A percentile compares a stretch with the other conserved stretches of the same genome.
phyloP scores from a whole-genome alignment of 2,888 invertebrate species.

The Ypsolopha scabrella region DNA sequence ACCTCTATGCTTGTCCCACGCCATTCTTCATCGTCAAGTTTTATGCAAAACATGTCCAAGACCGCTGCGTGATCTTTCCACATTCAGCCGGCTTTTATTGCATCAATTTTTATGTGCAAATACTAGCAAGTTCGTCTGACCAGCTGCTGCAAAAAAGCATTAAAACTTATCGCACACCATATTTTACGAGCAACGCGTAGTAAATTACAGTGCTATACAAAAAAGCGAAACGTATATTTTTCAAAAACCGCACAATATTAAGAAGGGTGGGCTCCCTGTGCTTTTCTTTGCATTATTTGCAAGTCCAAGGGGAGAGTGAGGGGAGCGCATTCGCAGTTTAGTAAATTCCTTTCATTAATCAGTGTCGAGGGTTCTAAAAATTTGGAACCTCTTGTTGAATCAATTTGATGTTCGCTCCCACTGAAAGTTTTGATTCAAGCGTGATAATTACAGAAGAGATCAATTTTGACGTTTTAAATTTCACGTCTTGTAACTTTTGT shows the following conservation, averaged over 20 bases:
- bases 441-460: slow-evolving; percentile 57
- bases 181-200: slow-evolving; percentile 2
- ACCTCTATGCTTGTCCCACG: no score
- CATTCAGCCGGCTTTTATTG: background rate
- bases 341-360: slow-evolving; percentile 65
- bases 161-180: slow-evolving; percentile 4
- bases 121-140: background rate
- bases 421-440: slow-evolving; percentile 43
- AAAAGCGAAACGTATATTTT: background rate
- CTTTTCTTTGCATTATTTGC: slow-evolving; percentile 40
- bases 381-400: slow-evolving; percentile 56
- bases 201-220: background rate
- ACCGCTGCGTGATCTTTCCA: no score
- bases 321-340: slow-evolving; percentile 38
- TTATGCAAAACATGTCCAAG: no score
- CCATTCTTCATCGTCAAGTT: no score
- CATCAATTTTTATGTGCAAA: slow-evolving; percentile 2
- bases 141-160: slow-evolving; percentile 5
- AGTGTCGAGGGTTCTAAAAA: slow-evolving; percentile 63
- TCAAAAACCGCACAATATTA: slow-evolving; percentile 17
- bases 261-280: slow-evolving; percentile 24
- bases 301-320: slow-evolving; percentile 25
- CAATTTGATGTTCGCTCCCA: slow-evolving; percentile 56
- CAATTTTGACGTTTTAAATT: slow-evolving; percentile 25
- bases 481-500: no score